phyloP scores from a whole-genome alignment of 2,888 invertebrate species.

The Euspilapteryx auroguttella region DNA sequence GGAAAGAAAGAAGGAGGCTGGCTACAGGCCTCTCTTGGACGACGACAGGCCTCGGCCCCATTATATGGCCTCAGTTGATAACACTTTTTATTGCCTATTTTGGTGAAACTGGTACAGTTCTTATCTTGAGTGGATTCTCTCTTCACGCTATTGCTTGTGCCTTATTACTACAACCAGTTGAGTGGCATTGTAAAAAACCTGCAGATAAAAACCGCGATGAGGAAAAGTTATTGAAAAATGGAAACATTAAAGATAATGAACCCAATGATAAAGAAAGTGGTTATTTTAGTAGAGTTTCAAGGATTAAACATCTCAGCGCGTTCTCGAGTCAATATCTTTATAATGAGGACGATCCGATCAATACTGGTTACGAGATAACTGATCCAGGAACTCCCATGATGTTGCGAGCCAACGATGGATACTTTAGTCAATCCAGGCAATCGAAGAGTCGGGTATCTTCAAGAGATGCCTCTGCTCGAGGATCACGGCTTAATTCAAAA shows the following conservation, averaged over 20 bases:
- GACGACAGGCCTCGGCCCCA: slow-evolving; percentile 72
- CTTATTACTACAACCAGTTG: slow-evolving; percentile 72
- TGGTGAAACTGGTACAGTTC: slow-evolving; percentile 67
- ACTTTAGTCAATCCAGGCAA: slow-evolving; percentile 56
- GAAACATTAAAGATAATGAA: slow-evolving; percentile 12
- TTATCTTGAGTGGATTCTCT: slow-evolving; percentile 68
- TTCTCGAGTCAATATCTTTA: slow-evolving; percentile 68
- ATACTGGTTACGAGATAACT: slow-evolving; percentile 66
- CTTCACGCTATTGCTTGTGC: slow-evolving; percentile 69
- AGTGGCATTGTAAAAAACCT: slow-evolving; percentile 66
- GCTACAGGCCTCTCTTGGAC: slow-evolving; percentile 75
- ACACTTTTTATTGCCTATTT: slow-evolving; percentile 63
- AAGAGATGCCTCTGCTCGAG: slow-evolving; percentile 36
- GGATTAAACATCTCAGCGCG: slow-evolving; percentile 40
- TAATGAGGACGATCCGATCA: slow-evolving; percentile 65
- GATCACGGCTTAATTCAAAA: slow-evolving; percentile 45
- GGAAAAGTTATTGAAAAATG: slow-evolving; percentile 18
- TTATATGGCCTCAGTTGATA: slow-evolving; percentile 71
- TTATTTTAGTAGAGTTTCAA: slow-evolving; percentile 41
- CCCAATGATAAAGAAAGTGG: slow-evolving; percentile 24
- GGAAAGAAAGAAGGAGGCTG: slow-evolving; percentile 68
- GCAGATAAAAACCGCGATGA: slow-evolving; percentile 18
- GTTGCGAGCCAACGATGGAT: slow-evolving; percentile 64
- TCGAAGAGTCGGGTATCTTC: slow-evolving; percentile 39
- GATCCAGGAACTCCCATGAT: slow-evolving; percentile 72